A percentile compares a stretch with the other conserved stretches of the same genome.
phyloP scores from a whole-genome alignment of 2,797 vertebrate genomes.

The Xerus rutilus region DNA sequence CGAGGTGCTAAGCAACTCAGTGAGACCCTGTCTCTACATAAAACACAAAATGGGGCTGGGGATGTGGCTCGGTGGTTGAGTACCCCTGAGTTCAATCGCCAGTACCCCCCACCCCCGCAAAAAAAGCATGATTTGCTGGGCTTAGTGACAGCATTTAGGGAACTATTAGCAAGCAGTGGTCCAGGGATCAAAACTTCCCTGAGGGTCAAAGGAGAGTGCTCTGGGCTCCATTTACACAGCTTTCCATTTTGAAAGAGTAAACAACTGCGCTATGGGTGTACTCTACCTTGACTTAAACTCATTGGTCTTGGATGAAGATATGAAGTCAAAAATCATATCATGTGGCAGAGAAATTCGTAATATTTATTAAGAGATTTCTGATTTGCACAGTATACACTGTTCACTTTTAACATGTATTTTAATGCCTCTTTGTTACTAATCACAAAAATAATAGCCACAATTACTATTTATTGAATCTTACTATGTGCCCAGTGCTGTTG shows the following conservation, averaged over 20 bases:
- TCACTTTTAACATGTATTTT: not conserved
- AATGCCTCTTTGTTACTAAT: not conserved
- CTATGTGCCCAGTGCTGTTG: not conserved
- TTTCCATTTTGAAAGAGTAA: constrained; percentile 16
- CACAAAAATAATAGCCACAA: not conserved
- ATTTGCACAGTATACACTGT: constrained; percentile 38
- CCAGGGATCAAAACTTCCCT: not conserved
- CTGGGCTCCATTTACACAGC: not conserved
- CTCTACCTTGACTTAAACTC: not conserved
- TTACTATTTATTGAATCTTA: not conserved
- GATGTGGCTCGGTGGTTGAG: no score
- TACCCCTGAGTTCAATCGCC: no score
- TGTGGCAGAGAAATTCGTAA: constrained; percentile 30
- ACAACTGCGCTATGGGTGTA: not conserved
- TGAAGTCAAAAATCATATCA: not conserved
- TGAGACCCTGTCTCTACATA: no score
- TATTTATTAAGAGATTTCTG: constrained; percentile 19
- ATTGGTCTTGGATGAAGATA: not conserved
- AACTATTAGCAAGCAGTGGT: not conserved
- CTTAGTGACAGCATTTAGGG: not conserved
- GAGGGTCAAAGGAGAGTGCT: not conserved
- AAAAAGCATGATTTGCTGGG: not conserved
- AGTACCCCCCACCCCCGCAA: no score
- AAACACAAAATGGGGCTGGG: no score
- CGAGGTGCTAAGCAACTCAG: no score